Evolutionary conservation across 2,797 vertebrate species (phyloP), one percentile per base, ranked within the genome.

Genomic region (Silurus aristotelis): DNA sequence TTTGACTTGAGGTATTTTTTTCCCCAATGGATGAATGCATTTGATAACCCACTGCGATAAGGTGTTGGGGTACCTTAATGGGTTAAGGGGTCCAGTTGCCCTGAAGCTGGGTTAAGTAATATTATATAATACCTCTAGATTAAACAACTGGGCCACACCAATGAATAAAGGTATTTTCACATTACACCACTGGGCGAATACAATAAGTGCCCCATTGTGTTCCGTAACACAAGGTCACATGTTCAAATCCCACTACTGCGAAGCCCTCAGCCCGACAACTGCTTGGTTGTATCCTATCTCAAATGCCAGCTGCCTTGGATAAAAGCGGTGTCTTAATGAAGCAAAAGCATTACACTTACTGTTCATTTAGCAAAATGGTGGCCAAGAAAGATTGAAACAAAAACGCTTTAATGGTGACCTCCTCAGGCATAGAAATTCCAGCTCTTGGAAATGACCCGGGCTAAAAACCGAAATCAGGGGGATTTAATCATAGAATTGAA

Each of bases 321-420:
- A 64, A 64, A 79, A 63, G 60, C 14, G 2, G 38, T 27, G 60
- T 27, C 55, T 78, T 38, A 22, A 60, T 78, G 19, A 13, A 60
- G 56, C 13, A 15, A 64, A 79, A 79, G 7, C 56, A 78, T 61
- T 20, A 58, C 19, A 38, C 25, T 9, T 22, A 27, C 43, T 13
- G 19, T 60, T 38, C 75, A 38, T 43, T 20, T 38, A 79, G 76
- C 20, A 78, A 78, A 22, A 78, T 61, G 27, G 31, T 78, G 76
- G 31, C 22, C 27, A 38, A 43, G 56, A 38, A 43, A 78, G 31
- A 58, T 19, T 63, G 9, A 8, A 79, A n/a, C 19, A 43, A 46
- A 43, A 79, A 79, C 1, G 20, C 76, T 78, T 63, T 61, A 78
- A 20, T 46, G 5, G 31, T n/a, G 31, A 61, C 76, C 58, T 63